Evolutionary conservation across 2,888 invertebrate genomes (phyloP).

Genomic region (Idaea straminata): DNA sequence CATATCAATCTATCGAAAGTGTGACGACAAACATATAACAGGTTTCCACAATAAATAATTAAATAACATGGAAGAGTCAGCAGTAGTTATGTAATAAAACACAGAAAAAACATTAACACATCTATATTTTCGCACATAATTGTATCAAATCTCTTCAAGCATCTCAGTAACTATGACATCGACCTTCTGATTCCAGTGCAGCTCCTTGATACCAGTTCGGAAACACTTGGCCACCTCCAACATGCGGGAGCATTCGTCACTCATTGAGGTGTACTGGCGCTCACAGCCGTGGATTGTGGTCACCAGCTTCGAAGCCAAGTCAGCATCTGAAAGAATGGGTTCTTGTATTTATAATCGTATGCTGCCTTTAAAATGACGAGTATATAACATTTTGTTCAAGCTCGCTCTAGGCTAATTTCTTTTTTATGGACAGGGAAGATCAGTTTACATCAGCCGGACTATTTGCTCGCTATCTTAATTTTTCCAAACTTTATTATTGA

Average conservation of each 20-base stretch:
- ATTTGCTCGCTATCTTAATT: too few species aligned
- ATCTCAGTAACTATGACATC: constrained; percentile 54
- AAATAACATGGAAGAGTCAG: not conserved
- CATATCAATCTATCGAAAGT: too few species aligned
- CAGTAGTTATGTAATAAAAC: not conserved
- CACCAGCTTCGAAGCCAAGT: constrained; percentile 47
- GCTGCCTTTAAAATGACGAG: not conserved
- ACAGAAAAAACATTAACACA: not conserved
- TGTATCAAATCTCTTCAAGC: constrained; percentile 47
- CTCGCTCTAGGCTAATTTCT: too few species aligned
- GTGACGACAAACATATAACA: too few species aligned
- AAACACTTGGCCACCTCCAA: constrained; percentile 64
- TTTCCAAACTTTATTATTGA: too few species aligned
- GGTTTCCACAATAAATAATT: not conserved
- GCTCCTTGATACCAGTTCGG: constrained; percentile 44
- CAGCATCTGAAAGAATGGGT: constrained; percentile 39
- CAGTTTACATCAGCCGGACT: too few species aligned
- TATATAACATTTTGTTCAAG: not conserved
- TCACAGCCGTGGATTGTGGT: constrained; percentile 53
- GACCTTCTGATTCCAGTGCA: constrained; percentile 57
- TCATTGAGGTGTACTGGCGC: constrained; percentile 31
- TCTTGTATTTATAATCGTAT: not conserved
- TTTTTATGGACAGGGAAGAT: too few species aligned
- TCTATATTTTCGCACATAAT: not conserved
- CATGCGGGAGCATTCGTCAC: constrained; percentile 50